Conservation (phyloP, 2,888 invertebrate species). For the Pachycephus smyrnensis region DNA sequence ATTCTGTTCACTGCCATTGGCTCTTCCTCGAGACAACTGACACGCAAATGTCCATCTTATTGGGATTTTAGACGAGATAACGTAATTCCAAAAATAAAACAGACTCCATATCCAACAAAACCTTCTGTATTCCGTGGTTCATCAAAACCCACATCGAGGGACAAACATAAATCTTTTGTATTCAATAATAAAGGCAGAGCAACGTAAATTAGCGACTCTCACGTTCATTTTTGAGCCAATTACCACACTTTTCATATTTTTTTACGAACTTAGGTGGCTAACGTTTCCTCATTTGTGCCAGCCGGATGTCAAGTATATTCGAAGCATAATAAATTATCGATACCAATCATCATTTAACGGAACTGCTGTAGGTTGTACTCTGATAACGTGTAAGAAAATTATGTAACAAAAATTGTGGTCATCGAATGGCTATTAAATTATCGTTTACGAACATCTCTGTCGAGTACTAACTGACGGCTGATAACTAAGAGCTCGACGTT, state of each 20-base stretch:
- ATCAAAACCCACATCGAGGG: conserved; percentile 26
- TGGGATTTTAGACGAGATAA: conserved; percentile 33
- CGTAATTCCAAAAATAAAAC: conserved; percentile 19
- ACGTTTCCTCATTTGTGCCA: conserved; percentile 53
- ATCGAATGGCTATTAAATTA: neutral
- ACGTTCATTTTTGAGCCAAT: conserved; percentile 50
- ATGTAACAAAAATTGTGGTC: conserved; percentile 51
- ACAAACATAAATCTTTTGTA: conserved; percentile 41
- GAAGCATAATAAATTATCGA: conserved; percentile 35
- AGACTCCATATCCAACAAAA: conserved; percentile 15
- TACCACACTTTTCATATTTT: conserved; percentile 50
- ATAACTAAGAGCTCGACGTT: neutral
- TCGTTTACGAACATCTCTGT: neutral
- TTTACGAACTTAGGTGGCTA: conserved; percentile 46
- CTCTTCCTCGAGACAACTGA: conserved; percentile 49
- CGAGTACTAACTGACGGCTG: neutral
- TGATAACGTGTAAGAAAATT: conserved; percentile 63
- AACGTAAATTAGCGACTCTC: conserved; percentile 34
- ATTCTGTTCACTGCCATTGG: conserved; percentile 62
- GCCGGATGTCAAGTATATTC: conserved; percentile 62
- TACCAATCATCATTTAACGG: neutral
- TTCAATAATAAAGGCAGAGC: conserved; percentile 36
- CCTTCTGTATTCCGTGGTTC: conserved; percentile 24
- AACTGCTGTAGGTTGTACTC: conserved; percentile 55
- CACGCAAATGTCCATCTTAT: conserved; percentile 34